A percentile compares a stretch with the other conserved stretches of the same genome.
Evolutionary conservation across 2,113 vertebrate genomes (phyloP).

Genomic region (Pomatorhinus ruficollis): DNA sequence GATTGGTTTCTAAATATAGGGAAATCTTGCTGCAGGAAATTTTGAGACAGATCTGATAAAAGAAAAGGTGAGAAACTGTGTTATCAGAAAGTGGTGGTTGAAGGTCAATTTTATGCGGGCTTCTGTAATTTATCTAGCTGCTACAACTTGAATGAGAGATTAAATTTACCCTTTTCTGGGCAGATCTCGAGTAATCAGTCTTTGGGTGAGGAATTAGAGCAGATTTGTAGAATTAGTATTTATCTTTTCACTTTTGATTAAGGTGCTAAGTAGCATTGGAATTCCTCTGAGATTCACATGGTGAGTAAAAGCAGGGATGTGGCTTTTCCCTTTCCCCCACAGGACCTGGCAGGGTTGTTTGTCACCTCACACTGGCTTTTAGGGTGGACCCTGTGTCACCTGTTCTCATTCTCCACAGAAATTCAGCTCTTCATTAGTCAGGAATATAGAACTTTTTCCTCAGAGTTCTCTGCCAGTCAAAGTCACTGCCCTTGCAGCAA

Average conservation of each 20-base stretch:
- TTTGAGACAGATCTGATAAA: slow-evolving; percentile 18
- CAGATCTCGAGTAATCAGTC: background rate
- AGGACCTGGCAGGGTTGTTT: background rate
- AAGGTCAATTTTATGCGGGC: slow-evolving; percentile 1
- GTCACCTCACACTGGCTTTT: background rate
- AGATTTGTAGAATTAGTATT: background rate
- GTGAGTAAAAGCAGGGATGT: background rate
- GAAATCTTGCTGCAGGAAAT: slow-evolving; percentile 19
- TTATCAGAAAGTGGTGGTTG: slow-evolving; percentile 4
- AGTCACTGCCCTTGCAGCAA: background rate
- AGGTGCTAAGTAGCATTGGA: background rate
- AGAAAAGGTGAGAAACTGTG: slow-evolving; percentile 16
- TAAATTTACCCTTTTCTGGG: background rate
- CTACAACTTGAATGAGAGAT: background rate
- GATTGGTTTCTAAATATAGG: slow-evolving; percentile 57
- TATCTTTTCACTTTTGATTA: background rate
- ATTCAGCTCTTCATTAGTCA: background rate
- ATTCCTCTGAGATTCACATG: background rate
- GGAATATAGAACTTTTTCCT: background rate
- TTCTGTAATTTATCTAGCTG: slow-evolving; percentile 17
- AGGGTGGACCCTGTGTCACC: too few species aligned
- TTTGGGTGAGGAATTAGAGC: background rate
- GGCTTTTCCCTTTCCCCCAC: fast-evolving
- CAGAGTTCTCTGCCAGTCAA: background rate
- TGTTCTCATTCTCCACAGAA: background rate